Evolutionary conservation across 1,140 invertebrate genomes (phyloP).

Genomic region (Diuraphis noxia): DNA sequence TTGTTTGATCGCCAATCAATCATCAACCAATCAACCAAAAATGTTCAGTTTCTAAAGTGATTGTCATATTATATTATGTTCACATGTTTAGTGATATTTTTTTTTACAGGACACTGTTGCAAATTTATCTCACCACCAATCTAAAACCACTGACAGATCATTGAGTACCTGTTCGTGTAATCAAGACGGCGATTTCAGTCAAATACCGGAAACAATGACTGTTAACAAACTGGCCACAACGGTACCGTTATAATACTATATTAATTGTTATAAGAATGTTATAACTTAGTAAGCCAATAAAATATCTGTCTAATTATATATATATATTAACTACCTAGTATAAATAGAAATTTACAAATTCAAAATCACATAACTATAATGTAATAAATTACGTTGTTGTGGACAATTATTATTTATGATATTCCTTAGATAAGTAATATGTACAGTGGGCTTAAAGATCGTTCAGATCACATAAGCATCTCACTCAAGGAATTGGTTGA

Average conservation of each 20-base stretch:
- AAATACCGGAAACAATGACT: neutral
- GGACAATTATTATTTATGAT: neutral
- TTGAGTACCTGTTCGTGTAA: conserved; percentile 12
- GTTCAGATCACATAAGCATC: conserved; percentile 13
- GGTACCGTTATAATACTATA: neutral
- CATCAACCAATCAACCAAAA: too few species aligned
- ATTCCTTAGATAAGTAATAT: conserved; percentile 18
- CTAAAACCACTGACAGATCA: conserved; percentile 4
- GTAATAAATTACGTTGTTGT: too few species aligned
- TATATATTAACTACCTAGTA: neutral
- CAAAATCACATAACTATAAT: neutral
- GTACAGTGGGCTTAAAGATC: conserved; percentile 30
- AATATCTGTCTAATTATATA: too few species aligned
- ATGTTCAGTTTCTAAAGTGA: too few species aligned
- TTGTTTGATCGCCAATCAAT: too few species aligned
- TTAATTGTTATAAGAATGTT: neutral
- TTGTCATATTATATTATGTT: neutral
- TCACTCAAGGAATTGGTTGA: conserved; percentile 38
- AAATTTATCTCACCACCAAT: conserved; percentile 26
- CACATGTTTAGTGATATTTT: neutral
- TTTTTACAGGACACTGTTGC: neutral
- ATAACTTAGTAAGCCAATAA: too few species aligned
- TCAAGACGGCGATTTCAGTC: conserved; percentile 38
- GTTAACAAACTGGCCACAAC: neutral
- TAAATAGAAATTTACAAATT: neutral